Percentiles rank a stretch among this genome's conserved stretches.
Conservation (phyloP, 2,888 invertebrate species). For the Eilema caniola region DNA sequence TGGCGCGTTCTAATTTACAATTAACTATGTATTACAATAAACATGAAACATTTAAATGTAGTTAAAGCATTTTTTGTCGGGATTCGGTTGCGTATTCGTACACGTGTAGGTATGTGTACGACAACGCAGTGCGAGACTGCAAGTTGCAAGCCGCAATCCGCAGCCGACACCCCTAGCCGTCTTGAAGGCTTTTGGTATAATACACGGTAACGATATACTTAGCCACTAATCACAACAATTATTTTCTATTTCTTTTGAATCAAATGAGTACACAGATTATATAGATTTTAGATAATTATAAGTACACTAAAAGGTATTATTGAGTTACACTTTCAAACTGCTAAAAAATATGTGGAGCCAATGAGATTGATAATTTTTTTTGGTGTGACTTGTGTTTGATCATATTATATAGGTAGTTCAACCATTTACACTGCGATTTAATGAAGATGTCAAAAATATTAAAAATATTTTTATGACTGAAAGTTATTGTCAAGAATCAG, state of each 20-base stretch:
- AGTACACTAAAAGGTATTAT: slow-evolving; percentile 25
- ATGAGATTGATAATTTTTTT: neutral
- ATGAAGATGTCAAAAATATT: neutral
- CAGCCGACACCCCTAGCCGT: slow-evolving; percentile 79
- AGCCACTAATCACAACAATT: slow-evolving; percentile 83
- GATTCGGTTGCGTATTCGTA: slow-evolving; percentile 60
- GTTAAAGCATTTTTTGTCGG: slow-evolving; percentile 84
- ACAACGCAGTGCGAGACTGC: slow-evolving; percentile 11
- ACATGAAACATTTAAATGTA: slow-evolving; percentile 83
- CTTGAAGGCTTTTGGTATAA: slow-evolving; percentile 80
- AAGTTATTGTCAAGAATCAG: neutral
- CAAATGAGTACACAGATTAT: slow-evolving; percentile 56
- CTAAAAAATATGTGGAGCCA: slow-evolving; percentile 3
- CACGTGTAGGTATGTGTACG: slow-evolving; percentile 3
- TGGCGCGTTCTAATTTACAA: slow-evolving; percentile 74
- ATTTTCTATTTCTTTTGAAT: slow-evolving; percentile 48
- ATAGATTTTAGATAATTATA: slow-evolving; percentile 33
- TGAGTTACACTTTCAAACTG: slow-evolving; percentile 19
- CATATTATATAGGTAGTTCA: neutral
- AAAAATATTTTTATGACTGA: neutral
- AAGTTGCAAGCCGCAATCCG: slow-evolving; percentile 27
- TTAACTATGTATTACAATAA: slow-evolving; percentile 75
- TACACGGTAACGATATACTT: slow-evolving; percentile 72
- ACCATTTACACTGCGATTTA: neutral
- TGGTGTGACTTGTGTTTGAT: neutral